These are phyloP conservation scores for Muntiacus muntjak DNA, from an alignment of 2,113 vertebrate genomes.

Conservation along the genomic window DNA sequence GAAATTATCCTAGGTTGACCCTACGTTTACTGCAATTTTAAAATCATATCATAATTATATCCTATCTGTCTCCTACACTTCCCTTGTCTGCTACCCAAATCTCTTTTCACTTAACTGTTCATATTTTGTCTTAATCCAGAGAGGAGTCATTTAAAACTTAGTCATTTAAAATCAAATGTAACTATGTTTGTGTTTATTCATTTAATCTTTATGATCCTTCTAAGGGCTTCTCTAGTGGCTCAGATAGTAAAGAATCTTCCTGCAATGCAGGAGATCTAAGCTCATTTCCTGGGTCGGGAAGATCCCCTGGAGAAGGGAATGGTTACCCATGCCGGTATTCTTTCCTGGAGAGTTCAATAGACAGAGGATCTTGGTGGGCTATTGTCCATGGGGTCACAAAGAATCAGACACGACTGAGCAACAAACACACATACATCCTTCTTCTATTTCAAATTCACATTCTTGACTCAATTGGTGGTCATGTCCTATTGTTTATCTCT, in stretches of 20 bases:
- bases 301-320: neutral
- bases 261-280: neutral
- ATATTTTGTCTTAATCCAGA: neutral
- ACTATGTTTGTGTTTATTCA: neutral
- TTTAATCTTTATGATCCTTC: neutral
- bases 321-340: neutral
- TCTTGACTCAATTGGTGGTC: neutral
- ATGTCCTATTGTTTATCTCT: neutral
- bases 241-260: neutral
- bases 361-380: neutral
- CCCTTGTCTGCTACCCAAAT: conserved; percentile 20
- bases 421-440: neutral
- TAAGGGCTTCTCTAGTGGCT: neutral
- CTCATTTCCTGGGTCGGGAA: neutral
- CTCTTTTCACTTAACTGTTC: neutral
- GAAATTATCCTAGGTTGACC: conserved; percentile 1
- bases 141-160: neutral
- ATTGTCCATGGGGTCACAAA: neutral
- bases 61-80: conserved; percentile 24
- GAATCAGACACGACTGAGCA: neutral
- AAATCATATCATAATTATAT: conserved; percentile 50
- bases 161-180: neutral
- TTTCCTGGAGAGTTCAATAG: neutral
- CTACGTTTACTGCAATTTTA: conserved; percentile 43
- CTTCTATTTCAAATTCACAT: neutral